phyloP scores from a whole-genome alignment of 2,113 vertebrate genomes.

The Albula goreensis region DNA sequence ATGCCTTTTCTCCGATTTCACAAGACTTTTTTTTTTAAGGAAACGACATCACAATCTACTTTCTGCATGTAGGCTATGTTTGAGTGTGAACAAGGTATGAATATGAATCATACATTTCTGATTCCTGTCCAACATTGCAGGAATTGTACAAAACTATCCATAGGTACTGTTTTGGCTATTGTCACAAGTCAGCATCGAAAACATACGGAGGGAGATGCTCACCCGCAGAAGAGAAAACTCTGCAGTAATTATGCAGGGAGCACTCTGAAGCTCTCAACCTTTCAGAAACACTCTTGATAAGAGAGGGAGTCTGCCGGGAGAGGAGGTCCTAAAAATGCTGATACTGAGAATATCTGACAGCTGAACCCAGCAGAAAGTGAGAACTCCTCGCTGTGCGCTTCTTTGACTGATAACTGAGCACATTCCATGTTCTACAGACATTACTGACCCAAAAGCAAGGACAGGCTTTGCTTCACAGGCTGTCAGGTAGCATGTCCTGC shows the following conservation, averaged over 20 bases:
- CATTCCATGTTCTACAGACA: neutral
- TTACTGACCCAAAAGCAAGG: neutral
- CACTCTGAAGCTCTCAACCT: neutral
- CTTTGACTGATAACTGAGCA: neutral
- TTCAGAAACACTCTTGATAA: neutral
- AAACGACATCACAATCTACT: no score
- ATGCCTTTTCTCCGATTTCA: neutral
- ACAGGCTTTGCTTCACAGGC: neutral
- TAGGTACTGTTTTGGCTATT: neutral
- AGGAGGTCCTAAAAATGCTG: constrained; percentile 3
- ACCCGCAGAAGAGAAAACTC: neutral
- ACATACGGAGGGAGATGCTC: neutral
- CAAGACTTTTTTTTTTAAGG: no score
- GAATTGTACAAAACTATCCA: neutral
- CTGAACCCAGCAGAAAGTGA: neutral
- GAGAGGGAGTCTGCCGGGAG: neutral
- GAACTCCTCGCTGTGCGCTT: neutral
- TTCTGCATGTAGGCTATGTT: neutral
- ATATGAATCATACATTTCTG: neutral
- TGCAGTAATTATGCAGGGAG: constrained; percentile 1
- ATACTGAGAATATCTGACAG: neutral
- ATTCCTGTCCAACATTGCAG: neutral
- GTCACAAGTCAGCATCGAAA: neutral
- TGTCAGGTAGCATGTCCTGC: no score
- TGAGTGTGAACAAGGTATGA: neutral